phyloP scores from a whole-genome alignment of 2,113 vertebrate species.

The Cyanoderma ruficeps region DNA sequence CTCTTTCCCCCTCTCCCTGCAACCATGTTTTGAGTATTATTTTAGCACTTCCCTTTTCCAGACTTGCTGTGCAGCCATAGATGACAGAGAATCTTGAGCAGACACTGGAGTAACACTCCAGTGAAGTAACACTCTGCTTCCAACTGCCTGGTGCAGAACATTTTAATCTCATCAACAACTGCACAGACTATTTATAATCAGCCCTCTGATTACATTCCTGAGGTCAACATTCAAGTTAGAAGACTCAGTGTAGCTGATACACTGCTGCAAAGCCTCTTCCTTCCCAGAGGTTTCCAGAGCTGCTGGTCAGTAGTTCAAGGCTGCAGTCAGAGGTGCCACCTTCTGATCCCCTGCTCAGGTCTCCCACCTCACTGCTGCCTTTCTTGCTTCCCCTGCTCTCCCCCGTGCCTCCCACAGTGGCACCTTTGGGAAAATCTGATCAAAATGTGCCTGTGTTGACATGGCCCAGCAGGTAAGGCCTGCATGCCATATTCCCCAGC shows the following conservation, averaged over 20 bases:
- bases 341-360: background rate
- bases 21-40: background rate
- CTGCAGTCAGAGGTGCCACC: background rate
- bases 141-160: background rate
- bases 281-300: background rate
- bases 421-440: background rate
- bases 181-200: slow-evolving; percentile 56
- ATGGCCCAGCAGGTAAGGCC: background rate
- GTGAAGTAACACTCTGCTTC: background rate
- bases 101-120: slow-evolving; percentile 2
- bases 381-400: background rate
- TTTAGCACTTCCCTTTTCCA: slow-evolving; percentile 46
- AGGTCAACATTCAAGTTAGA: background rate
- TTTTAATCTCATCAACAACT: slow-evolving; percentile 39
- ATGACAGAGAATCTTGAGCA: background rate
- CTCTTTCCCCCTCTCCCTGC: background rate
- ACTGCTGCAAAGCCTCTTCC: background rate
- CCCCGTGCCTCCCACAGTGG: background rate
- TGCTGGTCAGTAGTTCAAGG: background rate
- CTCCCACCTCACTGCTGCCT: background rate
- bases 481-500: background rate
- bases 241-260: background rate
- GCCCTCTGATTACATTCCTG: slow-evolving; percentile 57
- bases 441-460: background rate
- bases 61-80: background rate